Evolutionary conservation across 2,888 invertebrate species (phyloP), one percentile per base, ranked within the genome.

Genomic region (Leucophora obtusa): DNA sequence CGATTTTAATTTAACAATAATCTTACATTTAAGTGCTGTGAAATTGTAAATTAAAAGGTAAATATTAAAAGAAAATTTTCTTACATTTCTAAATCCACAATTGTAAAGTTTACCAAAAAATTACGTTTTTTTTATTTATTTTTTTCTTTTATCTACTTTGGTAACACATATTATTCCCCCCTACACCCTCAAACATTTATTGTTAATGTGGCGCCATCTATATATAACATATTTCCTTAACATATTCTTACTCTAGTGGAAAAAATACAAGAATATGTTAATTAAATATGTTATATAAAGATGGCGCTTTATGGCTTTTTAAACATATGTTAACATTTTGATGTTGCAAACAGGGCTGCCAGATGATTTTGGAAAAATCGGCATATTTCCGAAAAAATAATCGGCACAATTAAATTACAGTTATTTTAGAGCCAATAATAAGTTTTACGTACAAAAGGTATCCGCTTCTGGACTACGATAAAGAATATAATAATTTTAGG

Each of bases 141-240:
- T 11, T 35, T 35, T 6, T 38, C 4, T 11, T 11, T 10, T 4
- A 38, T 38, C 14, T 38, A 11, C 38, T 11, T 38, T 28, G 28
- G 28, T 28, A 28, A 38, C 14, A 38, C 11, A 10, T 2, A 38
- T 38, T 38, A 1, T 38, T 38, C 38, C 38, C 14, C 11, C 38
- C 38, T 11, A 10, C n/a, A n/a, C 11, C 38, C 38, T 38, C 38
- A 10, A 6, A 35, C 8, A 17, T 0, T 9, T 15, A 10, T 17
- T 75, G 56, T 50, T 21, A 5, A 21, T 5, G 2, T 33, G n/a
- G 47, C 33, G 70, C 74, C 74, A 70, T 75, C 74, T 79, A 10
- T 28, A 28, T 28, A 28, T 28, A 6, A 6, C 7, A 28, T 28
- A 43, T 24, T 24, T 1, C 24, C 28, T 14, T 38, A 2, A 38